A percentile compares a stretch with the other conserved stretches of the same genome.
Evolutionary conservation across 92 coral and sea anemone species (phyloP).

Genomic region (Epizoanthus fatuus): DNA sequence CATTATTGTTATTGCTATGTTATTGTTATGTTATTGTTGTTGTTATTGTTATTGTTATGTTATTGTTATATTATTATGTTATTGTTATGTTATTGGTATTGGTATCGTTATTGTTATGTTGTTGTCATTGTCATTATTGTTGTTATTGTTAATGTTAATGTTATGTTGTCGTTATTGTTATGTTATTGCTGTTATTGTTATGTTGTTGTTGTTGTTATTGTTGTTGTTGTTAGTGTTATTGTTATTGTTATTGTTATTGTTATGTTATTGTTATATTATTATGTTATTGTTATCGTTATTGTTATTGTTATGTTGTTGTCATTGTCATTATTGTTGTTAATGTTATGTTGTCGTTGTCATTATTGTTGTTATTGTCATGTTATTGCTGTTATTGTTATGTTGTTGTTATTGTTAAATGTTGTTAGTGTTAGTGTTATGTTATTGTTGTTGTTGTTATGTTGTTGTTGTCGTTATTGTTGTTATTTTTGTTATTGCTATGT

Average conservation of each 20-base stretch:
- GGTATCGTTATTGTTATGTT: neutral
- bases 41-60: neutral
- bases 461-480: neutral
- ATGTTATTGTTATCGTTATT: too few relatives aligned
- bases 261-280: too few relatives aligned
- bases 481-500: neutral
- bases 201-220: too few relatives aligned
- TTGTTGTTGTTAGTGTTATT: too few relatives aligned
- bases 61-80: neutral
- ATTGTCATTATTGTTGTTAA: neutral
- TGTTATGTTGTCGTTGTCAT: neutral
- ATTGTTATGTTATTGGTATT: neutral
- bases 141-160: too few relatives aligned
- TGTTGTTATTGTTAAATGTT: neutral
- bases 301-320: neutral
- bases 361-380: neutral
- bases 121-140: neutral
- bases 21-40: neutral
- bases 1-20: neutral
- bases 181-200: too few relatives aligned
- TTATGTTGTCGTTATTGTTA: too few relatives aligned
- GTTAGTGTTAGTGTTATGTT: neutral
- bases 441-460: neutral
- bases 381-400: neutral
- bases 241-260: too few relatives aligned